These are phyloP conservation scores for Agriopis marginaria DNA, from an alignment of 2,888 invertebrate genomes.

Conservation along the genomic window DNA sequence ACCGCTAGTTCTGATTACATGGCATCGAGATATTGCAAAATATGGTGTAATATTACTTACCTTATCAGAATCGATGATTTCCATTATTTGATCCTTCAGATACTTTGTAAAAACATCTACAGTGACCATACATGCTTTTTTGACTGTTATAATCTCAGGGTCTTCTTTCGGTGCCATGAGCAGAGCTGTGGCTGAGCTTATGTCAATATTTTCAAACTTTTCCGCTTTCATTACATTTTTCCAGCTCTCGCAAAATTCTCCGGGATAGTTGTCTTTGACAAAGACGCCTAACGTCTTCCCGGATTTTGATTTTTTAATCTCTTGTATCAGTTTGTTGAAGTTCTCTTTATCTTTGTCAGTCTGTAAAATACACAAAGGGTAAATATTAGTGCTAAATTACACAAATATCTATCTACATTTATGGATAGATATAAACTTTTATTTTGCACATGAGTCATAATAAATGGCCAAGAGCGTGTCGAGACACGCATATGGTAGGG, in stretches of 20 bases:
- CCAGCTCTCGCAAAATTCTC: slow-evolving; percentile 98
- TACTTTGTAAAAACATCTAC: slow-evolving; percentile 98
- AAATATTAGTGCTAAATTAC: not conserved
- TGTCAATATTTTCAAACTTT: slow-evolving; percentile 94
- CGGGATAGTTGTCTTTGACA: slow-evolving; percentile 96
- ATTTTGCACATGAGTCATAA: no score
- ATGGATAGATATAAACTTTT: no score
- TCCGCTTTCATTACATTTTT: slow-evolving; percentile 91
- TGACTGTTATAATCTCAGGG: slow-evolving; percentile 94
- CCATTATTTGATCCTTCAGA: slow-evolving; percentile 98
- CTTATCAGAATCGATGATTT: slow-evolving; percentile 98
- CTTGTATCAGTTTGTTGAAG: slow-evolving; percentile 91
- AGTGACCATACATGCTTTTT: slow-evolving; percentile 96
- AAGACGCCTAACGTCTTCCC: slow-evolving; percentile 97
- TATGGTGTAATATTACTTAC: slow-evolving; percentile 69
- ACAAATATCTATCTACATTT: not conserved
- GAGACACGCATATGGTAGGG: no score
- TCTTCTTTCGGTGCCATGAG: slow-evolving; percentile 98
- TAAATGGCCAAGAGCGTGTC: no score
- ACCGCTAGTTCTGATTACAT: no score
- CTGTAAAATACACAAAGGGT: slow-evolving; percentile 67
- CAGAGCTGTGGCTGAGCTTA: slow-evolving; percentile 93
- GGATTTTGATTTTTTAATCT: slow-evolving; percentile 94
- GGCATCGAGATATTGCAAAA: slow-evolving; percentile 57
- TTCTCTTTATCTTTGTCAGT: slow-evolving; percentile 97